Evolutionary conservation across 2,888 invertebrate species (phyloP).

Genomic region (Pristionchus arcanus): DNA sequence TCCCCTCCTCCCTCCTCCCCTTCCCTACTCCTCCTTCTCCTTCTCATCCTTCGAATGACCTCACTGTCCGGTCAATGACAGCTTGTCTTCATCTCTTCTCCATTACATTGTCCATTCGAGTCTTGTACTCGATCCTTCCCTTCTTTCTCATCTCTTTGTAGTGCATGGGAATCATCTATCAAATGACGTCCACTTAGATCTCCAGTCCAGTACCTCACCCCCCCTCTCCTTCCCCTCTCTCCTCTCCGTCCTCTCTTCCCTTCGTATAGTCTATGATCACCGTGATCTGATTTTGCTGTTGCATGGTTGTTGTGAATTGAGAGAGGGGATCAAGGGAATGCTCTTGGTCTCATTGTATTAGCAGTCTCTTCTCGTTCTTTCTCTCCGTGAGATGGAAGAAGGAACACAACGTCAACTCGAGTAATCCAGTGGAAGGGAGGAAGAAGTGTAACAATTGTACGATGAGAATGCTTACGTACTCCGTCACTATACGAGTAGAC

Average conservation of each 20-base stretch:
- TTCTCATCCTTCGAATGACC: slow-evolving; percentile 31
- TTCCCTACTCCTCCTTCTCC: slow-evolving; percentile 59
- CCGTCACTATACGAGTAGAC: slow-evolving; percentile 33
- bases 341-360: slow-evolving; percentile 3
- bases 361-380: not conserved
- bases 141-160: not conserved
- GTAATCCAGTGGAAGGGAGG: not conserved
- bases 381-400: not conserved
- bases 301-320: slow-evolving; percentile 21
- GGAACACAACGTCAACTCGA: slow-evolving; percentile 14
- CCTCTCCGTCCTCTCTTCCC: not conserved
- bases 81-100: slow-evolving; percentile 2
- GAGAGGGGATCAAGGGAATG: not conserved
- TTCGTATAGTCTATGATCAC: not conserved
- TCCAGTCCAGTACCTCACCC: not conserved
- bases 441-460: slow-evolving; percentile 41
- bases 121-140: not conserved
- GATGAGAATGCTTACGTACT: slow-evolving; percentile 33
- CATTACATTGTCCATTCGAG: not conserved
- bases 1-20: slow-evolving; percentile 57
- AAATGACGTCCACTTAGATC: not conserved
- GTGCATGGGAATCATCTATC: not conserved
- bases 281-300: slow-evolving; percentile 16
- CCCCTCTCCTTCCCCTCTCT: not conserved
- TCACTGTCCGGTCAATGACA: slow-evolving; percentile 27